phyloP scores from a whole-genome alignment of 2,888 invertebrate species.

The Adineta ricciae region DNA sequence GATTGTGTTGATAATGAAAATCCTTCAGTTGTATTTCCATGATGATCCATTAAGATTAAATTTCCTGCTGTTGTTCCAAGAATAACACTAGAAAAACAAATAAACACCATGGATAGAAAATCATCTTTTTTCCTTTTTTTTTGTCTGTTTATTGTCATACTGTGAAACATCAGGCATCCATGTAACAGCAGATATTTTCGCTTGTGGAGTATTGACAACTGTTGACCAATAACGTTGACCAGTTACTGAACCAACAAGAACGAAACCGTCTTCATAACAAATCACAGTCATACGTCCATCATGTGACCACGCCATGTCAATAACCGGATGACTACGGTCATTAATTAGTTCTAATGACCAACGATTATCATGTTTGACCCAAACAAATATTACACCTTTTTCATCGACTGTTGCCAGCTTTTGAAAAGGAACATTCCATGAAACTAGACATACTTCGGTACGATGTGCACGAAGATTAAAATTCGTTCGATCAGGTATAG shows the following conservation, averaged over 20 bases:
- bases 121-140: too few species aligned
- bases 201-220: slow-evolving; percentile 76
- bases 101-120: neutral
- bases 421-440: slow-evolving; percentile 97
- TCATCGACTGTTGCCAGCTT: slow-evolving; percentile 93
- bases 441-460: slow-evolving; percentile 68
- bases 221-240: slow-evolving; percentile 97
- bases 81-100: slow-evolving; percentile 60
- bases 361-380: slow-evolving; percentile 92
- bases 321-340: slow-evolving; percentile 81
- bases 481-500: slow-evolving; percentile 74
- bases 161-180: slow-evolving; percentile 96
- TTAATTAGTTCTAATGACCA: slow-evolving; percentile 99
- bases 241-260: slow-evolving; percentile 88
- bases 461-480: slow-evolving; percentile 92
- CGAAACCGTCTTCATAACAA: slow-evolving; percentile 94
- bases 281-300: slow-evolving; percentile 96
- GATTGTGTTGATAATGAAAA: slow-evolving; percentile 5
- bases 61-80: slow-evolving; percentile 88
- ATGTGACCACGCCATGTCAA: slow-evolving; percentile 96
- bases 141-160: too few species aligned
- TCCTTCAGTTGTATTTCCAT: slow-evolving; percentile 17
- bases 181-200: slow-evolving; percentile 84
- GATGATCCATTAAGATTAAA: slow-evolving; percentile 77
- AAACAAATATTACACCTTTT: slow-evolving; percentile 93